phyloP scores from a whole-genome alignment of 2,888 invertebrate genomes.

The Entomobrya multifasciata region DNA sequence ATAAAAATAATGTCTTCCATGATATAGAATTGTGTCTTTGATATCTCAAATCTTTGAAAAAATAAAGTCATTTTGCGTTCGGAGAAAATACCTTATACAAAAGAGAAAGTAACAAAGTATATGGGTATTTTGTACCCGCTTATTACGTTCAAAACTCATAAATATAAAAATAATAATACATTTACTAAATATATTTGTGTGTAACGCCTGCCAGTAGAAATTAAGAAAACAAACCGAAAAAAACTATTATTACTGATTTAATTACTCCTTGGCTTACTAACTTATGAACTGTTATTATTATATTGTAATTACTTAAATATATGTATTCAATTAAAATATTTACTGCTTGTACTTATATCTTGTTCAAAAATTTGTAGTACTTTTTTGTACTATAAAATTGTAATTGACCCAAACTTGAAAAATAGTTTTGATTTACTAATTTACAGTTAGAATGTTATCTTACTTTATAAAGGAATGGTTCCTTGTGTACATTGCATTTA shows the following conservation, averaged over 20 bases:
- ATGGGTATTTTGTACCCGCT: conserved; percentile 58
- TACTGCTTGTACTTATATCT: conserved; percentile 23
- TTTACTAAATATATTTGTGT: neutral
- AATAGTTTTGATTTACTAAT: too few relatives aligned
- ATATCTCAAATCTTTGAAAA: conserved; percentile 58
- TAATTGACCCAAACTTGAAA: too few relatives aligned
- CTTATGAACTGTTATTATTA: too few relatives aligned
- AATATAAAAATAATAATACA: conserved; percentile 28
- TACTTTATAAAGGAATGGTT: too few relatives aligned
- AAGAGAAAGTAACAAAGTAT: conserved; percentile 54
- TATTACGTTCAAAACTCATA: conserved; percentile 64
- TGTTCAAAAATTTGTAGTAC: neutral
- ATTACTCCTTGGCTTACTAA: too few relatives aligned
- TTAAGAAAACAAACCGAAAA: conserved; percentile 22
- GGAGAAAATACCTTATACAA: conserved; percentile 45
- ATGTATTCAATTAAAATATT: neutral
- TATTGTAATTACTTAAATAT: neutral
- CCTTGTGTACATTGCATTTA: too few relatives aligned
- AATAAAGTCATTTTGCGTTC: conserved; percentile 53
- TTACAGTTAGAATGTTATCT: too few relatives aligned
- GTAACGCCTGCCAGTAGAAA: conserved; percentile 23
- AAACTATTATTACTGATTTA: conserved; percentile 1
- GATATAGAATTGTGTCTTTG: conserved; percentile 73
- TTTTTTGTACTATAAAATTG: neutral
- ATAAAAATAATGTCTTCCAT: conserved; percentile 67